Percentiles rank a stretch among this genome's conserved stretches.
phyloP scores from a whole-genome alignment of 1,140 invertebrate genomes.

The Doryteuthis pealeii region DNA sequence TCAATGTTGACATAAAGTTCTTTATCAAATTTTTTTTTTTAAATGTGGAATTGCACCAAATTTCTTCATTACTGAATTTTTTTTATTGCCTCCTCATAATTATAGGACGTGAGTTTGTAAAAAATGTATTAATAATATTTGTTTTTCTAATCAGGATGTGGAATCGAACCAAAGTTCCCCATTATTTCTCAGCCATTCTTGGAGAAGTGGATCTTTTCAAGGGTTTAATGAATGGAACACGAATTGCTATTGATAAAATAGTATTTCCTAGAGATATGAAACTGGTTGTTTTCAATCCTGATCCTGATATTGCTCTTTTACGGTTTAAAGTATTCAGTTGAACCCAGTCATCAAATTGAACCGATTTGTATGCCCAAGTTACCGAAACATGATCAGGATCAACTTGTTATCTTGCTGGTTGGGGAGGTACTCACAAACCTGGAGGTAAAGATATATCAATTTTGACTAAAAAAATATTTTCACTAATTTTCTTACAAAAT shows the following conservation, averaged over 20 bases:
- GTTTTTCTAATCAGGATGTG: not conserved
- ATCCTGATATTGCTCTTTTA: slow-evolving; percentile 10
- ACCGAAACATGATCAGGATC: slow-evolving; percentile 8
- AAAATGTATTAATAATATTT: too few species aligned
- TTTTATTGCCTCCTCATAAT: too few species aligned
- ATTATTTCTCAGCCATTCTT: not conserved
- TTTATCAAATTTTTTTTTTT: too few species aligned
- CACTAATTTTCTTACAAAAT: too few species aligned
- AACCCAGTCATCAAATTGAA: slow-evolving; percentile 67
- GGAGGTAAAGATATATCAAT: not conserved
- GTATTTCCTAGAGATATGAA: slow-evolving; percentile 15
- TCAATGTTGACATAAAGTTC: too few species aligned
- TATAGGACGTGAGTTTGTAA: too few species aligned
- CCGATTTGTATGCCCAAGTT: slow-evolving; percentile 60
- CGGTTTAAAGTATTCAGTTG: slow-evolving; percentile 68
- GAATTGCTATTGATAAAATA: slow-evolving; percentile 11
- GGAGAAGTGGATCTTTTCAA: not conserved
- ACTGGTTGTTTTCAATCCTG: not conserved
- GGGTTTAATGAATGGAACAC: slow-evolving; percentile 1
- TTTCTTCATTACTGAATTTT: too few species aligned
- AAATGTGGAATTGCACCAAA: too few species aligned
- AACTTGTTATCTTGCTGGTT: slow-evolving; percentile 79
- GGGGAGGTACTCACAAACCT: slow-evolving; percentile 64
- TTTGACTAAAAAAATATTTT: too few species aligned
- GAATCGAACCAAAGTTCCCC: not conserved